Percentiles rank a stretch among this genome's conserved stretches.
phyloP scores from a whole-genome alignment of 2,113 vertebrate species.

The Syngnathoides biaculeatus region DNA sequence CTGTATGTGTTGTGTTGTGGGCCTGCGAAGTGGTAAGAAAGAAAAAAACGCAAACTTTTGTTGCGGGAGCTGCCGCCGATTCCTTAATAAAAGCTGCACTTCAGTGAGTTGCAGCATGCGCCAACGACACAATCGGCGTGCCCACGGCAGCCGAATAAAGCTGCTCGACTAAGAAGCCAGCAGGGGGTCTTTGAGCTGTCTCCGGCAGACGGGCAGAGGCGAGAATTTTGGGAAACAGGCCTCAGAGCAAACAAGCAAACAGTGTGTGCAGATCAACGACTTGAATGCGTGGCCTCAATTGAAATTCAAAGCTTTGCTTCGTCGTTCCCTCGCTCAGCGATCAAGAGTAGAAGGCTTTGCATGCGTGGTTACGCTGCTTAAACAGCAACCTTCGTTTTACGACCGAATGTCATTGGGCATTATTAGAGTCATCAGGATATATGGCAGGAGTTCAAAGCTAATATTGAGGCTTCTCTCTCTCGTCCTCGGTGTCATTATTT shows the following conservation, averaged over 20 bases:
- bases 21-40: slow-evolving; percentile 35
- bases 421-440: slow-evolving; percentile 59
- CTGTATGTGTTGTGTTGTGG: slow-evolving; percentile 7
- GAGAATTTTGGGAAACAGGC: slow-evolving; percentile 47
- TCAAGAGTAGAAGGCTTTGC: slow-evolving; percentile 56
- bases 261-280: slow-evolving; percentile 47
- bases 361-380: slow-evolving; percentile 53
- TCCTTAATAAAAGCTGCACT: slow-evolving; percentile 55
- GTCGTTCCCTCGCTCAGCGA: slow-evolving; percentile 36
- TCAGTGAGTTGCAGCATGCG: slow-evolving; percentile 3
- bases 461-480: slow-evolving; percentile 12
- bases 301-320: slow-evolving; percentile 61
- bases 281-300: slow-evolving; percentile 43
- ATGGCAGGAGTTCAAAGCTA: slow-evolving; percentile 36
- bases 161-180: slow-evolving; percentile 54
- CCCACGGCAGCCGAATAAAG: slow-evolving; percentile 52
- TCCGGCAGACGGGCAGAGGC: slow-evolving; percentile 39
- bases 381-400: slow-evolving; percentile 53
- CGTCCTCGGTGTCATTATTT: not conserved
- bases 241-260: slow-evolving; percentile 48
- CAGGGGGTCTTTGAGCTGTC: slow-evolving; percentile 65
- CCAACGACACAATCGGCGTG: slow-evolving; percentile 27
- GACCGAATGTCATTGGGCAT: slow-evolving; percentile 56
- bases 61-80: slow-evolving; percentile 33
- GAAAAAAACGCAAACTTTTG: slow-evolving; percentile 49